Evolutionary conservation across 2,888 invertebrate genomes (phyloP).

Genomic region (Caenorhabditis japonica): DNA sequence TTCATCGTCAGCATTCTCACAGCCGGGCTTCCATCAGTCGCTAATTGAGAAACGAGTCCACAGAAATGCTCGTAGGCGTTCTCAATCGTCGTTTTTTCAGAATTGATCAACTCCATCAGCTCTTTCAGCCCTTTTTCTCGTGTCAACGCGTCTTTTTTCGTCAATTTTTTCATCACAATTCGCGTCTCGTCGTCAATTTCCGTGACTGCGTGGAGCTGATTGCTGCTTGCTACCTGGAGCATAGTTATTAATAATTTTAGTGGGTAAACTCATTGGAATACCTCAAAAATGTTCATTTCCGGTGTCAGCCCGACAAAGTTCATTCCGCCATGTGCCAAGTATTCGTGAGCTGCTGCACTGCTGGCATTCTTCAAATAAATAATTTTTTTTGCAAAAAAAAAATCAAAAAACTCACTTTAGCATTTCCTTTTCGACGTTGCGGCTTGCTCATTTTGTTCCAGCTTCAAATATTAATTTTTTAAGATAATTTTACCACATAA

Average conservation of each 20-base stretch:
- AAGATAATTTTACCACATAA: constrained; percentile 17
- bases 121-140: constrained; percentile 67
- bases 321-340: constrained; percentile 36
- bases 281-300: constrained; percentile 53
- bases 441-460: constrained; percentile 60
- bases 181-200: constrained; percentile 65
- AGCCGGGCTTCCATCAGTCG: constrained; percentile 57
- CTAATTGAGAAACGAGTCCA: constrained; percentile 44
- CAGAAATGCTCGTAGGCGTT: constrained; percentile 43
- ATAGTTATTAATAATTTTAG: too few relatives aligned
- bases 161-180: constrained; percentile 66
- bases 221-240: constrained; percentile 33
- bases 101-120: constrained; percentile 35
- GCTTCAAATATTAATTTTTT: too few relatives aligned
- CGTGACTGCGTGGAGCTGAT: constrained; percentile 8
- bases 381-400: not conserved
- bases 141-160: constrained; percentile 69
- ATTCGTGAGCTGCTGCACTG: constrained; percentile 56
- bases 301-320: constrained; percentile 45
- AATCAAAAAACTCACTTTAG: constrained; percentile 34
- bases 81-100: constrained; percentile 29
- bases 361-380: constrained; percentile 55
- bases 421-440: constrained; percentile 58
- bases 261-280: too few relatives aligned
- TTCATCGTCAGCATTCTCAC: constrained; percentile 61